Base-by-base conservation (phyloP, 1,140 invertebrate genomes). In the Lordiphosa collinella region DNA sequence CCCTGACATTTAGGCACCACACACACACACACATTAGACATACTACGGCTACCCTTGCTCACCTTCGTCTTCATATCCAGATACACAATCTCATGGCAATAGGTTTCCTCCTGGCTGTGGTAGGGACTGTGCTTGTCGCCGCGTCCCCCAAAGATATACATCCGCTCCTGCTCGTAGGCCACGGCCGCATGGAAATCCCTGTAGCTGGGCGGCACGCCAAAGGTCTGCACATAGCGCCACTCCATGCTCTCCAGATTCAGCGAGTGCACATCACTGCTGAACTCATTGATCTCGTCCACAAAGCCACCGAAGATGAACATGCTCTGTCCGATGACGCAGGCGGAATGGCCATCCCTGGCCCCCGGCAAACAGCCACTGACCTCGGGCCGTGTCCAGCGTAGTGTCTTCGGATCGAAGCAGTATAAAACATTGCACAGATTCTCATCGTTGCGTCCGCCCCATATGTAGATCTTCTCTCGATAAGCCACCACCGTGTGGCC, bases 231-330 rank as follows among this genome's bases (percentile, higher is more conserved):
- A 71, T 91, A 92, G 14, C 86, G 90, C 96, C 96, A 97, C 8
- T 91, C 88, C 89, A 94, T 91, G 18, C 92, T 95, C 13, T 92
- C 90, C 54, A 97, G 91, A 90, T 96, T 91, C 12, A 97, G 90
- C 14, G 91, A 91, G 88, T 94, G 94, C 3, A 96, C 92, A 65
- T 95, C 93, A 89, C 95, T 93, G 13, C 94, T 94, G 89, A 96
- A 97, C 59, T 92, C 90, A 67, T 96, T 94, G 38, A 92, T 92
- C 18, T 92, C 91, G 72, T 96, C 95, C 89, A 95, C 93, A 89
- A 93, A 97, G 4, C 96, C 96, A 14, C 96, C 97, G 91, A 97
- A 98, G 50, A 98, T 94, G 75, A 94, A 96, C 96, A 98, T 98
- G 69, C 92, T 92, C 73, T 95, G 90, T 54, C 66, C 91, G 55